Base-by-base conservation (phyloP, 2,888 invertebrate genomes). In the Archaeoteleia sp. region DNA sequence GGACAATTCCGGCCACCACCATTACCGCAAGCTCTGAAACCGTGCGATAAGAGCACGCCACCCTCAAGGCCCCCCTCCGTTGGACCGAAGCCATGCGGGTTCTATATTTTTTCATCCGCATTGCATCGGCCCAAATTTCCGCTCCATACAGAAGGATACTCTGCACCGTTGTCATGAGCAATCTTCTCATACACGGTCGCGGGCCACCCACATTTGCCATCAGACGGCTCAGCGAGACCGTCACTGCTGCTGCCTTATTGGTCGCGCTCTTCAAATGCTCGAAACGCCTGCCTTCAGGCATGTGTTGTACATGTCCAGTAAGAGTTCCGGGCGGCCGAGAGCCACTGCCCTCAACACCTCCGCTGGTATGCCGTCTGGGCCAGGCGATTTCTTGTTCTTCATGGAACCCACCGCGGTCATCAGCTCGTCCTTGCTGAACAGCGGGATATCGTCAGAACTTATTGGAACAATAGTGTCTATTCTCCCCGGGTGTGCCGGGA, bases 31-130 rank as follows among this genome's bases (percentile, higher is more conserved):
- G 40, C 13, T 63, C 69, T 0, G 72, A 72, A 0, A 74, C 73
- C 6, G 74, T 75, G 12, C 70, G 46, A 37, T 75, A 76, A 1
- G 71, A 55, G 35, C 71, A 65, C n/a, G 67, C 49, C 8, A 68
- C 42, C 48, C 71, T 45, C n/a, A 74, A 40, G 7, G 73, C 72
- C 4, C 45, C 45, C 10, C 9, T 15, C 4, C 32, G 9, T 20
- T 62, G 39, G 0, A 49, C 71, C 0, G 48, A 7, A 0, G 63
- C 55, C 27, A 75, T 68, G 15, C 32, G 27, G n/a, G 58, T 61
- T 5, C 72, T 32, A 10, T 67, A 62, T 10, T 54, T 65, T 13
- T 63, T 39, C 3, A 9, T 46, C 23, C 57, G 8, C 1, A 75
- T 23, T 25, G 61, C 20, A 9, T 49, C 49, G 0, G 63, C 63